Conservation (phyloP, 2,113 vertebrate species). For the Nesogale talazaci region DNA sequence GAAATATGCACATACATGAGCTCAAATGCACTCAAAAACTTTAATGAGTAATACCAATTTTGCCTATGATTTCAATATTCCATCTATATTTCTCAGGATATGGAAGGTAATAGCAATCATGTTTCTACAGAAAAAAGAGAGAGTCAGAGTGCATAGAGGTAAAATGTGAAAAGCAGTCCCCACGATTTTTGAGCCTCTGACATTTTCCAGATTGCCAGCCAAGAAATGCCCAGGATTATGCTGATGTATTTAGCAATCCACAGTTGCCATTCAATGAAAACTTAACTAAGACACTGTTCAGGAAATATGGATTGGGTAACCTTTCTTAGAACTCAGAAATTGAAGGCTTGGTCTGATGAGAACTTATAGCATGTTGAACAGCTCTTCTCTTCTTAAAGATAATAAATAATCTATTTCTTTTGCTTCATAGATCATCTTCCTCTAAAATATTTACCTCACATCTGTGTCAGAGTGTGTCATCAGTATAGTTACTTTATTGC, state of each 20-base stretch:
- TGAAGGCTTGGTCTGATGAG: constrained; percentile 56
- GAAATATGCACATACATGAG: not conserved
- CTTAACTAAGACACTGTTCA: constrained; percentile 65
- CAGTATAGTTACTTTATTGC: not conserved
- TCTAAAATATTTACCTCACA: not conserved
- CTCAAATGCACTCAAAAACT: not conserved
- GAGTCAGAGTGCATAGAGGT: constrained; percentile 73
- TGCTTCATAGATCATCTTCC: not conserved
- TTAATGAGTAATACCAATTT: not conserved
- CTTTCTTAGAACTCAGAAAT: constrained; percentile 61
- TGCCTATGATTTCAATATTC: not conserved
- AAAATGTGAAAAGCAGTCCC: constrained; percentile 75
- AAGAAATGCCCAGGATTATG: constrained; percentile 70
- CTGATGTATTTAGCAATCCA: constrained; percentile 60
- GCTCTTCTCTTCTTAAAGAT: constrained; percentile 47
- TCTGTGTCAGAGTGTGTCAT: not conserved
- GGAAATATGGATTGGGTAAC: constrained; percentile 57
- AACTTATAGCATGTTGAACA: constrained; percentile 29
- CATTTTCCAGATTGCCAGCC: constrained; percentile 77
- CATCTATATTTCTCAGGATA: constrained; percentile 42
- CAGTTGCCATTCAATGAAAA: constrained; percentile 46
- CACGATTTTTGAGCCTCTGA: constrained; percentile 75
- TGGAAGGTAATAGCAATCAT: not conserved
- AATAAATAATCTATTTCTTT: constrained; percentile 47
- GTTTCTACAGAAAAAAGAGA: constrained; percentile 63